phyloP scores from a whole-genome alignment of 2,888 invertebrate species.

The Drosophila quinaria region DNA sequence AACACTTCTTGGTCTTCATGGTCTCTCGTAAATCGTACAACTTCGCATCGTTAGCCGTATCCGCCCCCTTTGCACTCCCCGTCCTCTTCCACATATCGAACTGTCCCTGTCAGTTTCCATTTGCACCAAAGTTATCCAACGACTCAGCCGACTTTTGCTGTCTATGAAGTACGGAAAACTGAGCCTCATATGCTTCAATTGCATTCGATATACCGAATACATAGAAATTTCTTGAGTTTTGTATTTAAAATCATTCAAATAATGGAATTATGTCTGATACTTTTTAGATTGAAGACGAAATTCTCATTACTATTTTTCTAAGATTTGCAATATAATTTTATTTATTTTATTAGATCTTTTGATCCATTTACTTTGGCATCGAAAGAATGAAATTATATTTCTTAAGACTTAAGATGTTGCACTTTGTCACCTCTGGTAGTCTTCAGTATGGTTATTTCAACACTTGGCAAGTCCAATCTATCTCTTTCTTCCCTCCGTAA shows the following conservation, averaged over 20 bases:
- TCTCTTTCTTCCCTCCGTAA: background rate
- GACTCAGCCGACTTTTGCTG: background rate
- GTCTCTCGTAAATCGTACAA: slow-evolving; percentile 50
- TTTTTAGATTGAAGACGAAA: background rate
- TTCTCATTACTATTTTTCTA: background rate
- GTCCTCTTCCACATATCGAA: slow-evolving; percentile 5
- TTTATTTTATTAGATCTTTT: too few species aligned
- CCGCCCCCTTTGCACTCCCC: slow-evolving; percentile 11
- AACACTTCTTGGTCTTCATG: slow-evolving; percentile 4
- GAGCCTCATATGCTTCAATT: background rate
- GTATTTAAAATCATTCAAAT: too few species aligned
- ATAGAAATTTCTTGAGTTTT: background rate
- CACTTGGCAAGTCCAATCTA: background rate
- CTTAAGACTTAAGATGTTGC: slow-evolving; percentile 5
- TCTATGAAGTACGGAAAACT: background rate
- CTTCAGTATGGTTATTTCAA: slow-evolving; percentile 9
- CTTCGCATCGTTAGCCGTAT: slow-evolving; percentile 57
- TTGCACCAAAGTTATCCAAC: slow-evolving; percentile 42
- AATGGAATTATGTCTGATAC: too few species aligned
- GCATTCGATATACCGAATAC: background rate
- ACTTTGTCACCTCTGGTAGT: slow-evolving; percentile 10
- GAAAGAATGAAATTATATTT: background rate
- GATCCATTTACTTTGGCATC: background rate
- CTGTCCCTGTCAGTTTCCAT: slow-evolving; percentile 55
- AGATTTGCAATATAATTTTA: too few species aligned